Base-by-base conservation (phyloP, 2,888 invertebrate species). In the Cristatella mucedo region DNA sequence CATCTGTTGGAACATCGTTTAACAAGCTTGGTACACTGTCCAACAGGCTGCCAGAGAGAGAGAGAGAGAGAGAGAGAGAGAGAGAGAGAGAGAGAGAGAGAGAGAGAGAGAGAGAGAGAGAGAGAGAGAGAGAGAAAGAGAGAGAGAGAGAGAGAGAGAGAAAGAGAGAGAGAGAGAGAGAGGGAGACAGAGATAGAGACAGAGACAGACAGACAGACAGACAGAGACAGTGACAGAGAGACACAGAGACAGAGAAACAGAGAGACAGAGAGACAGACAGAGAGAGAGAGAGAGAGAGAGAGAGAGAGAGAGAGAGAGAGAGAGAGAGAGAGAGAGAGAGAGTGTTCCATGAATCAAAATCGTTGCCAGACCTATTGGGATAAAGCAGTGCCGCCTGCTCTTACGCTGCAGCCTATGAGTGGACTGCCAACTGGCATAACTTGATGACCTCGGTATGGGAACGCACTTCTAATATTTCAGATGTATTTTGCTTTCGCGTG, bases 251-350 rank as follows among this genome's bases (percentile, higher is more conserved):
- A 32, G n/a, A n/a, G n/a, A n/a, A n/a, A n/a, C n/a, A n/a, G n/a
- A n/a, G n/a, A n/a, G n/a, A n/a, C n/a, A n/a, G 26, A 32, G 29
- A 32, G 16, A 31, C 29, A 38, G 29, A 38, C 38, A 38, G 29
- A 31, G 24, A 29, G 29, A 37, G 24, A 37, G 37, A 37, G 22
- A 30, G 37, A 37, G 22, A 37, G 26, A 37, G 33, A 36, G 33
- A 34, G 15, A 41, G 36, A 36, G 11, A 36, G 40, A 37, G 21
- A 36, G 21, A 40, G n/a, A 20, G 33, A 40, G 21, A 36, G 41
- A 21, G 19, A 22, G 29, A 40, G 31, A 34, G 38, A 30, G 40
- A 41, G 15, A 19, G 43, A 38, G 41, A 24, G n/a, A n/a, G n/a
- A n/a, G n/a, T n/a, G n/a, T n/a, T n/a, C n/a, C n/a, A n/a, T n/a